Base-by-base conservation (phyloP, 2,797 vertebrate genomes). In the Sitta carolinensis region DNA sequence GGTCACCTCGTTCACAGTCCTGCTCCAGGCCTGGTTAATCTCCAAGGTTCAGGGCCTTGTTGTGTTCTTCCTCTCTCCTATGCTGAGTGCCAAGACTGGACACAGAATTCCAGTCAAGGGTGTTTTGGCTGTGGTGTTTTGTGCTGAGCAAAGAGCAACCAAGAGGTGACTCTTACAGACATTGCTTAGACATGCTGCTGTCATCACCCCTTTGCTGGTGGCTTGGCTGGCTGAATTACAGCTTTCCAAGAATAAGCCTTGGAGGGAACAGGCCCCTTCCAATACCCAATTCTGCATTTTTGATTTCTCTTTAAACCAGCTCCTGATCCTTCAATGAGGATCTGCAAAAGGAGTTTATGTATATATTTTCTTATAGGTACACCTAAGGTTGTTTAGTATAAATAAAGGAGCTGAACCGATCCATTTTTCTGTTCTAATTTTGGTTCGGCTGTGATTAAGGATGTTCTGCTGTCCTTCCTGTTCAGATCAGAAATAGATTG, bases 371-470 rank as follows among this genome's bases (percentile, higher is more conserved):
- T 22, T 59, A 48, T n/a, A 77, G 57, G 50, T 77, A 40, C 8
- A 87, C 30, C 57, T 74, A 36, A 70, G 68, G 51, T 43, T 91
- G 58, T 45, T 63, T 85, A 75, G 75, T 93, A 84, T 80, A 96
- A 92, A 93, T 93, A 80, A 87, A 77, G 50, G 52, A 85, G 50
- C 57, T 83, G 79, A 96, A 89, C 72, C 38, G 84, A 96, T 95
- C 89, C 84, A 94, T 96, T 89, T 83, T 94, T 89, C 76, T 68
- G 47, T 92, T 91, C 95, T 96, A 95, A 96, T 92, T 96, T 96
- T 94, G 87, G 73, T 95, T 95, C 72, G 62, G 87, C 91, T 64
- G 30, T 95, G 91, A 93, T 95, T 91, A 77, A 93, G 94, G 84
- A 91, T 95, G 90, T 96, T 95, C 84, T 1, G 1, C 87, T 70